Evolutionary conservation across 2,797 vertebrate species (phyloP).

Genomic region (Lutjanus argentimaculatus): DNA sequence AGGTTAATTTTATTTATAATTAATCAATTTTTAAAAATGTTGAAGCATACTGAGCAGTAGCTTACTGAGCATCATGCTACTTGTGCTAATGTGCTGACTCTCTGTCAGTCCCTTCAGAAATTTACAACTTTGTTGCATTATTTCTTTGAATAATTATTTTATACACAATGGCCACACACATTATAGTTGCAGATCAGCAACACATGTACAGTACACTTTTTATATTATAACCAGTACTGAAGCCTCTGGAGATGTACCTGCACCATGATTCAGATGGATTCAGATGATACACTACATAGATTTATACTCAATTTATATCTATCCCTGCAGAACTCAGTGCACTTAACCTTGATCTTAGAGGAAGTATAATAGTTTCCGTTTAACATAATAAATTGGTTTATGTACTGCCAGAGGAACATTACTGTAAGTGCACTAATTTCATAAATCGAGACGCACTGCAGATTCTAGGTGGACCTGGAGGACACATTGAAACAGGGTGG

Average conservation of each 20-base stretch:
- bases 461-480: background rate
- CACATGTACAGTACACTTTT: background rate
- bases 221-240: background rate
- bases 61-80: background rate
- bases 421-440: background rate
- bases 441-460: slow-evolving; percentile 11
- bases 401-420: slow-evolving; percentile 4
- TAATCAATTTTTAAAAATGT: background rate
- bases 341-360: background rate
- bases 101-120: background rate
- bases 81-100: background rate
- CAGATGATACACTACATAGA: background rate
- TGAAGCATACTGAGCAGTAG: no score
- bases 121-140: background rate
- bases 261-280: background rate
- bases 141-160: background rate
- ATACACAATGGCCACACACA: background rate
- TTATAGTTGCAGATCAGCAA: background rate
- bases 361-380: background rate
- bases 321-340: background rate
- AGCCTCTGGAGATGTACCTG: background rate
- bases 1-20: background rate
- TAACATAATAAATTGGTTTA: background rate
- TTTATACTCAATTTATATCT: background rate
- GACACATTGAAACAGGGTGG: background rate